Percentiles rank a stretch among this genome's conserved stretches.
Evolutionary conservation across 2,113 vertebrate species (phyloP).

Genomic region (Mobula birostris): DNA sequence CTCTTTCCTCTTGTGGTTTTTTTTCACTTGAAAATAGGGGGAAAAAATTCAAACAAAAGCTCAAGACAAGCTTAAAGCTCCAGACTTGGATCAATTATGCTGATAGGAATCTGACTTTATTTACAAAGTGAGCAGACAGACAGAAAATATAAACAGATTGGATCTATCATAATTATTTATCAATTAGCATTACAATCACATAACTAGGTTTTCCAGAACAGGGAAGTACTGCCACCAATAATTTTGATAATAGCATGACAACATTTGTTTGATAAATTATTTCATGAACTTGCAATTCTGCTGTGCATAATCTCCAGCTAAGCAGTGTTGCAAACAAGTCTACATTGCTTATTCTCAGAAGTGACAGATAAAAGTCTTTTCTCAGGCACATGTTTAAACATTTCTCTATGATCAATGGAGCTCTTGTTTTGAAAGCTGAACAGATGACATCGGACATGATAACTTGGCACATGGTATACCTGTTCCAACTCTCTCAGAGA

Average conservation of each 20-base stretch:
- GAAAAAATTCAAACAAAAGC: background rate
- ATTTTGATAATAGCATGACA: background rate
- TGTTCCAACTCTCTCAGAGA: background rate
- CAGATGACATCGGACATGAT: background rate
- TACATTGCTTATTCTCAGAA: background rate
- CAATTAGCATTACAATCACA: background rate
- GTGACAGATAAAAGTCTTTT: background rate
- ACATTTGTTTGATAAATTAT: background rate
- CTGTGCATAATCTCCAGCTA: background rate
- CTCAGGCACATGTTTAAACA: background rate
- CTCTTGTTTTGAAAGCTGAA: background rate
- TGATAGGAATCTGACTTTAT: background rate
- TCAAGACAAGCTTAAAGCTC: background rate
- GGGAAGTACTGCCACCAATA: background rate
- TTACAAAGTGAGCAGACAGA: background rate
- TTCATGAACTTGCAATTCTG: background rate
- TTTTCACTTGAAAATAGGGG: background rate
- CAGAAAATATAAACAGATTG: background rate
- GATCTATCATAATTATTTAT: background rate
- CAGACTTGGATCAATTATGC: background rate
- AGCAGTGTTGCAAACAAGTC: background rate
- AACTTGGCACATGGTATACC: background rate
- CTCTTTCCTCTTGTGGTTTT: conserved; percentile 1
- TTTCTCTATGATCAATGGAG: background rate
- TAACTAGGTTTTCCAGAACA: background rate